phyloP scores from a whole-genome alignment of 2,113 vertebrate genomes.

The Atrichornis clamosus region DNA sequence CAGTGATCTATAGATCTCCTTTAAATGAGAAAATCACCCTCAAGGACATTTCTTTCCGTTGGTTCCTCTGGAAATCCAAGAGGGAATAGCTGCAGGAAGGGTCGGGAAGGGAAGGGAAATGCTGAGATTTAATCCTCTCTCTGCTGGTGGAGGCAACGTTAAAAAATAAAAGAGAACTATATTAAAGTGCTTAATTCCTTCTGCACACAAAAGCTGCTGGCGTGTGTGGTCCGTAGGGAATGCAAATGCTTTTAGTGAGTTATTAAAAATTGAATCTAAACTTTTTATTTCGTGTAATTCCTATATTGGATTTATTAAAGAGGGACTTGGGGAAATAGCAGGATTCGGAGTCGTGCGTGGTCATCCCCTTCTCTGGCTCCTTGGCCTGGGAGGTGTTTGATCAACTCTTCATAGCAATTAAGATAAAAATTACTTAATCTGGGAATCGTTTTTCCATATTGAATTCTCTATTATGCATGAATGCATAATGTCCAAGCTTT shows the following conservation, averaged over 20 bases:
- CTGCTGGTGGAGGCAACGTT: neutral
- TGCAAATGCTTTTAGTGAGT: slow-evolving; percentile 48
- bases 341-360: neutral
- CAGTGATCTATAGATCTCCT: neutral
- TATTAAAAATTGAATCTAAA: slow-evolving; percentile 69
- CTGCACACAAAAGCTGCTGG: neutral
- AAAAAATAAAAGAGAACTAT: neutral
- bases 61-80: neutral
- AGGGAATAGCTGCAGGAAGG: neutral
- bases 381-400: neutral
- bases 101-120: neutral
- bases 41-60: neutral
- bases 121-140: neutral
- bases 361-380: neutral
- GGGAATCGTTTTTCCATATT: neutral
- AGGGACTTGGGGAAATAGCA: slow-evolving; percentile 28
- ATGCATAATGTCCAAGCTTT: neutral
- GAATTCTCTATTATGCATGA: neutral
- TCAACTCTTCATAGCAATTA: neutral
- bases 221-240: neutral
- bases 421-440: neutral
- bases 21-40: neutral
- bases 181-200: neutral
- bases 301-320: slow-evolving; percentile 51
- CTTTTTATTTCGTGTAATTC: slow-evolving; percentile 56